A percentile compares a stretch with the other conserved stretches of the same genome.
These are phyloP conservation scores for Acleris holmiana DNA, from an alignment of 2,888 invertebrate species.

Conservation along the genomic window DNA sequence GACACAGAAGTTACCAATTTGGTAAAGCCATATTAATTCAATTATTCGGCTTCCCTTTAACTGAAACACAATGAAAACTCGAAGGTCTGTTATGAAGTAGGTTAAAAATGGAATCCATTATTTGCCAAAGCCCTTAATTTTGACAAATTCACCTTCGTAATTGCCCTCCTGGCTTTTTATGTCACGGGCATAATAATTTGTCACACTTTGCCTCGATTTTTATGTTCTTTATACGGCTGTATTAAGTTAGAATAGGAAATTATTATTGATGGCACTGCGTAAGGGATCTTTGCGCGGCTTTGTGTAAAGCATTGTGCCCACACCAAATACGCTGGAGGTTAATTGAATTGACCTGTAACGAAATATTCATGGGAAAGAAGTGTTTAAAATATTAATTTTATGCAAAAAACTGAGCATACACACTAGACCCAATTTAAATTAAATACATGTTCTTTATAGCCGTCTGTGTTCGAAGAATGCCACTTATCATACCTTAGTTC, in stretches of 20 bases:
- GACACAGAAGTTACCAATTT: conserved; percentile 21
- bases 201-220: conserved; percentile 63
- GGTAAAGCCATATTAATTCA: conserved; percentile 26
- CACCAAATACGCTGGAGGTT: conserved; percentile 42
- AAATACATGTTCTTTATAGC: too few species aligned
- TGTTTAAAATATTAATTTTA: neutral
- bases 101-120: conserved; percentile 34
- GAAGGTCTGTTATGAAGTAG: conserved; percentile 25
- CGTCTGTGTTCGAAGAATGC: too few species aligned
- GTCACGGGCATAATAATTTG: conserved; percentile 58
- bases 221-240: conserved; percentile 50
- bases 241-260: conserved; percentile 55
- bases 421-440: too few species aligned
- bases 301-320: conserved; percentile 48
- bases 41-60: conserved; percentile 26
- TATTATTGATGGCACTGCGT: conserved; percentile 58
- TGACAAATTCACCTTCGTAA: conserved; percentile 36
- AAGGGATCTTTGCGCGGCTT: conserved; percentile 46
- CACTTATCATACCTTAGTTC: too few species aligned
- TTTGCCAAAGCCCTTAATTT: conserved; percentile 33
- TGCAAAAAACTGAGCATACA: too few species aligned
- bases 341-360: conserved; percentile 9
- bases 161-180: conserved; percentile 43
- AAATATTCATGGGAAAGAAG: neutral
- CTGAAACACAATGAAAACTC: conserved; percentile 26